Percentiles rank a stretch among this genome's conserved stretches.
Evolutionary conservation across 2,113 vertebrate species (phyloP).

Genomic region (Merops nubicus): DNA sequence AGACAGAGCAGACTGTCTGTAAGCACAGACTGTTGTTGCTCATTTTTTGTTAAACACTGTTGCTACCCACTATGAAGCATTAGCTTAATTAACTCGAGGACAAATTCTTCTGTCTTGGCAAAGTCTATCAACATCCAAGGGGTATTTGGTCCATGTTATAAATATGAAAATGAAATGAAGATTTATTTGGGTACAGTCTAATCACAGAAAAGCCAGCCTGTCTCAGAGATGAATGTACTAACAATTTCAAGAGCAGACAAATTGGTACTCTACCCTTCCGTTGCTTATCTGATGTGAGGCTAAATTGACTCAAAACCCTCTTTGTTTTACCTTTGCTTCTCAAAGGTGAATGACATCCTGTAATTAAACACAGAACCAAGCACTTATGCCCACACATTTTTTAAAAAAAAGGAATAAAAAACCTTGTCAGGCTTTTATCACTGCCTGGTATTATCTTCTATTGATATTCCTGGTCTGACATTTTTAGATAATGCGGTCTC

Average conservation of each 20-base stretch:
- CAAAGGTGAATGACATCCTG: constrained; percentile 27
- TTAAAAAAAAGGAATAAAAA: background rate
- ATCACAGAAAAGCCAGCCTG: constrained; percentile 16
- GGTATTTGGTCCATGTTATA: constrained; percentile 2
- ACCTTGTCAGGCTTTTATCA: constrained; percentile 25
- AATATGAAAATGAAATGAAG: constrained; percentile 39
- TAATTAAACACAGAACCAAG: constrained; percentile 51
- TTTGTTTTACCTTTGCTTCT: constrained; percentile 24
- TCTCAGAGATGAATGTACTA: constrained; percentile 31
- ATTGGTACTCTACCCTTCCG: constrained; percentile 28
- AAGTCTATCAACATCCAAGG: constrained; percentile 10
- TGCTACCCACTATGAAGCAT: background rate
- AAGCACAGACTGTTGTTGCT: constrained; percentile 32
- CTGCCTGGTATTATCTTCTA: background rate
- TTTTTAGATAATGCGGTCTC: constrained; percentile 38
- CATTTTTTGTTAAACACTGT: background rate
- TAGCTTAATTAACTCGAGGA: constrained; percentile 44
- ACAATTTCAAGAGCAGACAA: constrained; percentile 52
- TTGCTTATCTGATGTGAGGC: constrained; percentile 34
- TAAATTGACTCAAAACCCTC: constrained; percentile 48
- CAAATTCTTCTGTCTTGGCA: constrained; percentile 6
- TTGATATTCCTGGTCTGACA: constrained; percentile 36
- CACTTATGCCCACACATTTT: background rate
- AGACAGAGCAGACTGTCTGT: background rate
- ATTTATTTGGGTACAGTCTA: constrained; percentile 37